phyloP scores from a whole-genome alignment of 2,888 invertebrate species.

The Brenthis daphne region DNA sequence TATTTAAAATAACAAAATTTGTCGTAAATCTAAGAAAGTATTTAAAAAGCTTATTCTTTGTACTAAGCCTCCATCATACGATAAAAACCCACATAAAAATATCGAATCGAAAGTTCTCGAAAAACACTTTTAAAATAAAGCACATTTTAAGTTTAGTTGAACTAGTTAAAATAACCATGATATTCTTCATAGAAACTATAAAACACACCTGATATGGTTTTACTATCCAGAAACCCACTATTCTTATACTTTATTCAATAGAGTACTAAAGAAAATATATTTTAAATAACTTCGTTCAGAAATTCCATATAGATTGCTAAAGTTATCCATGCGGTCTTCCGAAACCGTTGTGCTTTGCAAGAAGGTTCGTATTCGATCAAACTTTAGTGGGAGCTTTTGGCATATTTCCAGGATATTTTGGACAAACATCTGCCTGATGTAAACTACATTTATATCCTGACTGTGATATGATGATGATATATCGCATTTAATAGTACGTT shows the following conservation, averaged over 20 bases:
- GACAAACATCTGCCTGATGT: conserved; percentile 38
- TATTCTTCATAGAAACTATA: background rate
- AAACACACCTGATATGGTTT: conserved; percentile 13
- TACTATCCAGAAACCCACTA: conserved; percentile 15
- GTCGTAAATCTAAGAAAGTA: too few species aligned
- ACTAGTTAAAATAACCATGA: too few species aligned
- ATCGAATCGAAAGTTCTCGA: too few species aligned
- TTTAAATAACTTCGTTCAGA: conserved; percentile 20
- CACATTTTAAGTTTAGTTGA: too few species aligned
- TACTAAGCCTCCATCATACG: too few species aligned
- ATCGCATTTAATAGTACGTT: background rate
- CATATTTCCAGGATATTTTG: conserved; percentile 34
- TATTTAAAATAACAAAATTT: too few species aligned
- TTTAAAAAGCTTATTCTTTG: too few species aligned
- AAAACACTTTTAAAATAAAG: too few species aligned
- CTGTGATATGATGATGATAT: conserved; percentile 26
- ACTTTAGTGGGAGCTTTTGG: conserved; percentile 19
- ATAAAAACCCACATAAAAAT: too few species aligned
- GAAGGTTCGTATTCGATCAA: conserved; percentile 13
- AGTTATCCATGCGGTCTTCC: background rate
- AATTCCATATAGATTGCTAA: conserved; percentile 22
- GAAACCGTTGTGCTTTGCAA: conserved; percentile 1
- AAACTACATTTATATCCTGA: conserved; percentile 28
- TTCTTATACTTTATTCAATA: conserved; percentile 14
- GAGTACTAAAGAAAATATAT: conserved; percentile 12